Evolutionary conservation across 2,797 vertebrate species (phyloP), one percentile per base, ranked within the genome.

Genomic region (Psittacula echo): DNA sequence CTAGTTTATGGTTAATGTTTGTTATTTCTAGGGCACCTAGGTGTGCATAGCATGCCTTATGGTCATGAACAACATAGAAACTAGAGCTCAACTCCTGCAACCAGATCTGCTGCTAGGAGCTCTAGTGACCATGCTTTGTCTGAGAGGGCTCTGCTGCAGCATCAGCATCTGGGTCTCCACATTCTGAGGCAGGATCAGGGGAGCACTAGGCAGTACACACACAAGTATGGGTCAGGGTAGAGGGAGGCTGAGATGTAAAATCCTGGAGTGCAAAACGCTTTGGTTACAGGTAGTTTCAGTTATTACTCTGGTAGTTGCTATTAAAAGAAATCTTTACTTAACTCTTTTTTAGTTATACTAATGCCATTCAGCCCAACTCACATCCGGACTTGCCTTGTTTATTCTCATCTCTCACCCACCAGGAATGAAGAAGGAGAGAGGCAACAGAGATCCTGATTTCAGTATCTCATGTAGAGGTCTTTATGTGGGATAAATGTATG

Each of bases 151-250:
- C 27, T 87, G 26, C 17, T 66, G 16, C 17, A 72, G 5, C 44
- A 50, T 20, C 42, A 91, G 30, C 21, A 13, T 20, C 27, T 75
- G 48, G 3, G 15, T 24, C 27, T 75, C 48, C 17, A 26, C 13
- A 53, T 51, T 37, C 30, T 65, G 42, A 50, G 41, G 41, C 17
- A 75, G 21, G 26, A 71, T 34, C 13, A 32, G 14, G 11, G 47
- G 8, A 75, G 4, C 17, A 48, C 24, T 24, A 42, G 15, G 22
- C 10, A 37, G 37, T 34, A 50, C 10, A 44, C 6, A 15, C 22
- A 5, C 6, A 84, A 53, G 21, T 0, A 0, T 13, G 37, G 30
- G 9, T 47, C 29, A 27, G 0, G 2, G 19, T n/a, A 58, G 24
- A 78, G 34, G 9, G 29, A 83, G 17, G 41, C 9, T 24, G 19